A percentile compares a stretch with the other conserved stretches of the same genome.
Evolutionary conservation across 2,113 vertebrate species (phyloP).

Genomic region (Triplophysa tibetana): DNA sequence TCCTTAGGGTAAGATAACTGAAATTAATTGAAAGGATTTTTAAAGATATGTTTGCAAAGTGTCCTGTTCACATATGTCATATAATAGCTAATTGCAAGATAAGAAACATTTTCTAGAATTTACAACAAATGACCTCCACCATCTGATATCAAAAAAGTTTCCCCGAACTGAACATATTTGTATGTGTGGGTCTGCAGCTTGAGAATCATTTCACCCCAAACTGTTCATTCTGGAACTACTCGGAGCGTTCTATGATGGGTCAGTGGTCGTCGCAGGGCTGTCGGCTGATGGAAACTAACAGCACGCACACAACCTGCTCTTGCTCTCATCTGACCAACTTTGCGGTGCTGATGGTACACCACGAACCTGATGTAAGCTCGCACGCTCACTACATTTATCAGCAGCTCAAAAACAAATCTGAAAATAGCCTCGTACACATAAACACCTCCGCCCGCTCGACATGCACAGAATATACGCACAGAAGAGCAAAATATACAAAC

Average conservation of each 20-base stretch:
- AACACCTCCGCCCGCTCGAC: neutral
- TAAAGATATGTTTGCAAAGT: no score
- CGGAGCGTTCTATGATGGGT: conserved; percentile 89
- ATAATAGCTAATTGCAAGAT: no score
- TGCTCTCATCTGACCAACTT: conserved; percentile 97
- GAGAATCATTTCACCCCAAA: conserved; percentile 92
- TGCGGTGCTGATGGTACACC: conserved; percentile 89
- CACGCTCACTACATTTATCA: neutral
- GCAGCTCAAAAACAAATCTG: conserved; percentile 1
- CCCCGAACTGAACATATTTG: no score
- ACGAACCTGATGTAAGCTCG: conserved; percentile 79
- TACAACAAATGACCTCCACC: no score
- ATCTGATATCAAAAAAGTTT: neutral
- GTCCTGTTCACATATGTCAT: no score
- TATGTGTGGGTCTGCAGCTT: conserved; percentile 66
- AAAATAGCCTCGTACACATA: conserved; percentile 15
- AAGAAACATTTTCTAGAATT: no score
- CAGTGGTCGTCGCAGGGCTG: conserved; percentile 94
- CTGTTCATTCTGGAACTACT: conserved; percentile 97
- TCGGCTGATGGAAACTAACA: conserved; percentile 85
- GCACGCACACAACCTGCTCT: conserved; percentile 91
- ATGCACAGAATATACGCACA: conserved; percentile 36
- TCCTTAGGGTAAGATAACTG: no score
- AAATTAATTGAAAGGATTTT: no score
- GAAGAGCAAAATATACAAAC: conserved; percentile 37